Conservation (phyloP, 1,140 invertebrate genomes). For the Polypedilum pembai region DNA sequence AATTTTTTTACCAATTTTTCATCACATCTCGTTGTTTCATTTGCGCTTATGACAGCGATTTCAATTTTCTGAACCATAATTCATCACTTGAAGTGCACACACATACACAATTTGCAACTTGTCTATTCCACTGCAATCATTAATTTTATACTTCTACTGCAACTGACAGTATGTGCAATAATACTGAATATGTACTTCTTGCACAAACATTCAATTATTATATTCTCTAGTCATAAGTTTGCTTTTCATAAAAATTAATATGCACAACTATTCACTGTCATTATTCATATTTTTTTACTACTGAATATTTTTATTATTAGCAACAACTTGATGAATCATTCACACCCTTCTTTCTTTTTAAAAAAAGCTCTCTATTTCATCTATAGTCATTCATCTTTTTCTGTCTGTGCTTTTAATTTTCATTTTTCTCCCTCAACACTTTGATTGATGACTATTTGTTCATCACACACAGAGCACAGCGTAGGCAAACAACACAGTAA, state of each 20-base stretch:
- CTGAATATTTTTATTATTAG: too few species aligned
- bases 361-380: too few species aligned
- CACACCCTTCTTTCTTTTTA: too few species aligned
- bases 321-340: too few species aligned
- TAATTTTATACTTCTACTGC: not conserved
- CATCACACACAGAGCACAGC: too few species aligned
- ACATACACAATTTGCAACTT: not conserved
- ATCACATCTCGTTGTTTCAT: slow-evolving; percentile 24
- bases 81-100: slow-evolving; percentile 4
- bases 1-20: slow-evolving; percentile 39
- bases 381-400: too few species aligned
- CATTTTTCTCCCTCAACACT: too few species aligned
- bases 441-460: too few species aligned
- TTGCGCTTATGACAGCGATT: slow-evolving; percentile 38
- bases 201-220: not conserved
- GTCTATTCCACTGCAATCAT: not conserved
- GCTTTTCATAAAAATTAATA: not conserved
- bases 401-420: too few species aligned
- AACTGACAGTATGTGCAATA: not conserved
- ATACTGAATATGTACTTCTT: too few species aligned
- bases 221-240: not conserved
- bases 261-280: not conserved
- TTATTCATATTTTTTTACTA: not conserved
- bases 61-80: slow-evolving; percentile 40
- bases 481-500: too few species aligned